Evolutionary conservation across 2,797 vertebrate genomes (phyloP), one percentile per base, ranked within the genome.

Genomic region (Neoniphon sammara): DNA sequence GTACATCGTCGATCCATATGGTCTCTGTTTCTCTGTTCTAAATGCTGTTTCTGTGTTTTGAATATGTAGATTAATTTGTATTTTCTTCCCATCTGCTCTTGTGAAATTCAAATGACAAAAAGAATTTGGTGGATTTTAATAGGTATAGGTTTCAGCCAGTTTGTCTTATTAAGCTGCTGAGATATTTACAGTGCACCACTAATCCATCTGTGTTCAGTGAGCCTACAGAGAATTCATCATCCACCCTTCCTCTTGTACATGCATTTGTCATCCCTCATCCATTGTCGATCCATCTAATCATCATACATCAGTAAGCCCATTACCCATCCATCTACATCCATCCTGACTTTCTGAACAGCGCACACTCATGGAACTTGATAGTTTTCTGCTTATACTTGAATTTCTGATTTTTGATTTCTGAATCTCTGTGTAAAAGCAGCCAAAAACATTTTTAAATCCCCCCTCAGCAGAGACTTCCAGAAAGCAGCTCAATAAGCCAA

Each of bases 201-300:
- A 27, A 65, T 73, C 58, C 30, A 42, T 70, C 67, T 75, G 34
- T 49, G 25, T 50, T 64, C n/a, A 81, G 70, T 25, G 66, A 76
- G 80, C 72, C 74, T 68, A 54, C 15, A 56, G 42, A 18, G 1
- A 12, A 56, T 6, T 44, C 55, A 2, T 64, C 31, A 31, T 58
- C 9, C 21, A 36, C 18, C 23, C 49, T 54, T 69, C 15, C 47
- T 2, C 8, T 20, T 10, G 47, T 50, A 7, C 47, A 50, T 20
- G 8, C n/a, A 50, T 7, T 17, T 18, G n/a, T 50, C n/a, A 50
- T 50, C 7, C 10, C 7, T 50, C 47, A 50, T 50, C 47, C 3
- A 11, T 20, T 1, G 9, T 8, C n/a, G 7, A 20, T 50, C 47
- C 18, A 14, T n/a, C 17, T 4, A 6, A 17, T 47, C 18, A 5